Percentiles rank a stretch among this genome's conserved stretches.
phyloP scores from a whole-genome alignment of 2,113 vertebrate species.

The Oostethus manadensis region DNA sequence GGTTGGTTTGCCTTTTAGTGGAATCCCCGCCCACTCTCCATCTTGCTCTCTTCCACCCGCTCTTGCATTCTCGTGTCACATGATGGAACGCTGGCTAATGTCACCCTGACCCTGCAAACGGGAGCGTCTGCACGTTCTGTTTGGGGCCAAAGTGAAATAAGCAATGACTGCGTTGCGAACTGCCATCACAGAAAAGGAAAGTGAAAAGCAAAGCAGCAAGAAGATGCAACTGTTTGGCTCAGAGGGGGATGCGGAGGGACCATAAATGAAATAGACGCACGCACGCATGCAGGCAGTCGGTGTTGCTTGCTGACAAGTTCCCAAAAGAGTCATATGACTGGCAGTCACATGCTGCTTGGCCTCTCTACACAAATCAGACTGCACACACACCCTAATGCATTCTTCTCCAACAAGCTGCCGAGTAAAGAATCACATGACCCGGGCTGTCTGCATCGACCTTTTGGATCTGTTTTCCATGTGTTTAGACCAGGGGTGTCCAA shows the following conservation, averaged over 20 bases:
- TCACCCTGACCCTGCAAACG: constrained; percentile 5
- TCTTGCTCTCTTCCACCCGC: neutral
- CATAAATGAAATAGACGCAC: neutral
- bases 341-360: constrained; percentile 77
- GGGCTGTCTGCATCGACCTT: neutral
- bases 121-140: neutral
- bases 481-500: too few species aligned
- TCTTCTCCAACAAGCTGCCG: constrained; percentile 55
- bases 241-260: too few species aligned
- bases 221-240: too few species aligned
- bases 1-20: too few species aligned
- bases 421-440: constrained; percentile 64
- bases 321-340: constrained; percentile 81
- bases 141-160: too few species aligned
- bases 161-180: neutral
- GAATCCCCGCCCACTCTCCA: neutral
- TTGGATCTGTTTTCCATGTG: too few species aligned
- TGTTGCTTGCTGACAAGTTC: constrained; percentile 80
- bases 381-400: constrained; percentile 27
- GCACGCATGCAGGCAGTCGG: constrained; percentile 31
- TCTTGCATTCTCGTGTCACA: neutral
- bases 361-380: constrained; percentile 70
- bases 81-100: neutral
- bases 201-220: neutral
- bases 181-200: neutral